Evolutionary conservation across 2,888 invertebrate species (phyloP), one percentile per base, ranked within the genome.

Genomic region (Celastrina argiolus): DNA sequence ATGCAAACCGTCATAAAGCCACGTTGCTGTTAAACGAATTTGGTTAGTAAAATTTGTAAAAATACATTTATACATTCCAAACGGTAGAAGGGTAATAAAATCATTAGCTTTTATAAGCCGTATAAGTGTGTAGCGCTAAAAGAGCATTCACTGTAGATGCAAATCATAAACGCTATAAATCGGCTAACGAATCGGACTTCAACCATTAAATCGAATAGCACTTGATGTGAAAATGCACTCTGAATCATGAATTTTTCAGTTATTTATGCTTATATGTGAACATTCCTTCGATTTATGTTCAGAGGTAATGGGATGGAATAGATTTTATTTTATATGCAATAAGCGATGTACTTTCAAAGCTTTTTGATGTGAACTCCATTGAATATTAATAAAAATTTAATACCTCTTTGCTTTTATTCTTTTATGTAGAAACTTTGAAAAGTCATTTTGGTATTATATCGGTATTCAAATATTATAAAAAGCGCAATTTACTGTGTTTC

Each of bases 171-270:
- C 18, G 59, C 31, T n/a, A 59, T 59, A 59, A 59, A 59, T 59
- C 59, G 31, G 59, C 36, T 34, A 59, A 59, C 59, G 34, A 59
- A 34, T 59, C 59, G 31, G 31, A 58, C 31, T 58, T 58, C 28
- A 58, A 58, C 58, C 58, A 31, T 59, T 59, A 59, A 59, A 59
- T 59, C 59, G 59, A 59, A 59, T 59, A 59, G 34, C 34, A 59
- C 59, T 59, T 59, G 59, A 59, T 59, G 59, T 59, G 59, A 59
- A 59, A 59, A 31, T 59, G 59, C 59, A 31, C 28, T 36, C 59
- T 36, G 59, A 18, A 59, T 59, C 59, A 59, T 59, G 59, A 18
- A 59, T 58, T 58, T 59, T 59, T 59, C 59, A 34, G 59, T 34
- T 31, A 16, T 59, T 59, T 59, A 59, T 58, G 58, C 28, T 58